Base-by-base conservation (phyloP, 2,888 invertebrate genomes). In the Dioctria linearis region DNA sequence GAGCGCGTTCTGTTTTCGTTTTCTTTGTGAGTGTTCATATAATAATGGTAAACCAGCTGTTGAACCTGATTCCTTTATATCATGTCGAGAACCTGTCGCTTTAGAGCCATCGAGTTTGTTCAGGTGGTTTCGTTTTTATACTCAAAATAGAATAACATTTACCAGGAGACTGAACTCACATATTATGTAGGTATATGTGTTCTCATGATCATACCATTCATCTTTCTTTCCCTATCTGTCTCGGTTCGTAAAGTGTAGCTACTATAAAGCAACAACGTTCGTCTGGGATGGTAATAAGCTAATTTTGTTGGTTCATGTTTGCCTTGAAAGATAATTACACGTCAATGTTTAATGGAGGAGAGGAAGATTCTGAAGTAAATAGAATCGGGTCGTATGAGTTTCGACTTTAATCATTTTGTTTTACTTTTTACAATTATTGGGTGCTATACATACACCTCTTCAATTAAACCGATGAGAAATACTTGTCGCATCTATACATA, bases 321-420 rank as follows among this genome's bases (percentile, higher is more conserved):
- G 76, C 76, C 76, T 76, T 76, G 76, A 76, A 76, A 76, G 63
- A 76, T 76, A 76, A 76, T 63, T 49, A 46, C 49, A 13, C 37
- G 49, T 39, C 46, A 63, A 46, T 5, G 13, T 66, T 66, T 66
- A 43, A 66, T 13, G 11, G 40, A 66, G 13, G 43, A 66, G 66
- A 66, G 66, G 66, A 66, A 42, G 57, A 40, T 4, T 39, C 42
- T 42, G 54, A n/a, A 43, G 54, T 73, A 73, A 73, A 57, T 73
- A 25, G 57, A 59, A 57, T 57, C 57, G 59, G 57, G 13, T 57
- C 25, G 57, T 4, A 4, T 25, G 11, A 11, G 54, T 4, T 54
- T 3, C 1, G 11, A 54, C 8, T 8, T 46, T 54, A n/a, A 54
- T 54, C 54, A 11, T n/a, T 54, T 54, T 54, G 54, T 25, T 25